Evolutionary conservation across 2,797 vertebrate species (phyloP), one percentile per base, ranked within the genome.

Genomic region (Coendou prehensilis): DNA sequence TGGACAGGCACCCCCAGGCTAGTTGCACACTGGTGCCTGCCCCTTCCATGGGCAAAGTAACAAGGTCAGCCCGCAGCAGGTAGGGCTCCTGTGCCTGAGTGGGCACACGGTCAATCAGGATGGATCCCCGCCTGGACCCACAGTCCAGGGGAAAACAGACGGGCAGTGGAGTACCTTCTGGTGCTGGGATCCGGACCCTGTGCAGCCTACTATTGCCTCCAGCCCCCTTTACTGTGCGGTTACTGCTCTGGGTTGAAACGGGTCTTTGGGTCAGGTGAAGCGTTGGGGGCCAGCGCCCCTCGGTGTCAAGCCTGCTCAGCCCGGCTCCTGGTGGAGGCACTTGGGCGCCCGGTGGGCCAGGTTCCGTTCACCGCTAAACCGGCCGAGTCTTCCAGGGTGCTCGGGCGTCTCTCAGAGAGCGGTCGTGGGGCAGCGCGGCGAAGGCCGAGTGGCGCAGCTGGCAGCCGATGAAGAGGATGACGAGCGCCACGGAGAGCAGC

Each of bases 391-490:
- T 99, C 99, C 99, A 99, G 80, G 99, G 99, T 97, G 99, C 99
- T 97, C 99, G 99, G 73, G 99, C 99, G 97, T 99, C 99, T 97
- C 99, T 98, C 98, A 99, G 98, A 4, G 99, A 99, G 97, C 99
- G 99, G 98, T 99, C 99, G 64, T 99, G 99, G 98, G 99, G 99
- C 98, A 99, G 99, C 96, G 99, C 99, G 75, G 99, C 99, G 97
- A 99, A 99, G 98, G 99, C 99, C 97, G 99, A 99, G 98, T 99
- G 99, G 98, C 99, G 99, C 96, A 99, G 99, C 99, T 99, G 99
- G 96, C 99, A 99, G 99, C 99, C 99, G 97, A 99, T 99, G 98
- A 99, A 99, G 98, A 99, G 99, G 87, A 99, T 99, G 78, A 99
- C 99, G 85, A 99, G 98, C 45, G 99, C 98, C 98, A 99, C 99